Conservation (phyloP, 1,140 invertebrate species). For the Drosophila nasuta region DNA sequence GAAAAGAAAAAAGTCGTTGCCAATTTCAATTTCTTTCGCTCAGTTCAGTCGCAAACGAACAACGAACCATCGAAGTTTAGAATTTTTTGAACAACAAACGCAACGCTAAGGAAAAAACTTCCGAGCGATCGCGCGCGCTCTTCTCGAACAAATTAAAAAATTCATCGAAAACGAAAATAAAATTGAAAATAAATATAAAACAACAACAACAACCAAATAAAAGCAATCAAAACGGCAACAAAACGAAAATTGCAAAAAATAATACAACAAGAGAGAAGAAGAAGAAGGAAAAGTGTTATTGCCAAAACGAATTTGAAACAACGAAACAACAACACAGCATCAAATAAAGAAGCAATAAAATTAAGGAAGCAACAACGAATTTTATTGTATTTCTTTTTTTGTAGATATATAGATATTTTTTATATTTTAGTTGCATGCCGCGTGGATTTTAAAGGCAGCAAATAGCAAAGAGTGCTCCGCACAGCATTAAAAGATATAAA, state of each 20-base stretch:
- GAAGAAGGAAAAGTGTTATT: conserved; percentile 32
- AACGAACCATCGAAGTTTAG: conserved; percentile 84
- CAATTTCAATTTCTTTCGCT: conserved; percentile 78
- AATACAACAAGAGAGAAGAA: no score
- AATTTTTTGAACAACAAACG: conserved; percentile 50
- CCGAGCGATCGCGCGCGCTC: conserved; percentile 68
- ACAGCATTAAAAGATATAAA: conserved; percentile 40
- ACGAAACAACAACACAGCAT: conserved; percentile 29
- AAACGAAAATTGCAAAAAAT: conserved; percentile 51
- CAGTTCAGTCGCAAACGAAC: conserved; percentile 85
- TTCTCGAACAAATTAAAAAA: conserved; percentile 36
- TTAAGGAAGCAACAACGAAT: conserved; percentile 49
- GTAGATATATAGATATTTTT: not conserved
- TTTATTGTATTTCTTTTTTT: conserved; percentile 31
- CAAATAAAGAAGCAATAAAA: conserved; percentile 30
- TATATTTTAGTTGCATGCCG: conserved; percentile 62
- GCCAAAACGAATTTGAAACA: conserved; percentile 68
- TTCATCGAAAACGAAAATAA: conserved; percentile 61
- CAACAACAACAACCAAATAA: not conserved
- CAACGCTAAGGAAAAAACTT: conserved; percentile 30
- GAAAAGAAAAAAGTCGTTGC: conserved; percentile 52
- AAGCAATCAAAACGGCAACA: conserved; percentile 17
- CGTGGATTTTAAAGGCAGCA: conserved; percentile 48
- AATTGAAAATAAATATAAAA: conserved; percentile 52
- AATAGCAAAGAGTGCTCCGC: conserved; percentile 11